These are phyloP conservation scores for Drosophila maculinotata DNA, from an alignment of 2,888 invertebrate genomes.

Conservation along the genomic window DNA sequence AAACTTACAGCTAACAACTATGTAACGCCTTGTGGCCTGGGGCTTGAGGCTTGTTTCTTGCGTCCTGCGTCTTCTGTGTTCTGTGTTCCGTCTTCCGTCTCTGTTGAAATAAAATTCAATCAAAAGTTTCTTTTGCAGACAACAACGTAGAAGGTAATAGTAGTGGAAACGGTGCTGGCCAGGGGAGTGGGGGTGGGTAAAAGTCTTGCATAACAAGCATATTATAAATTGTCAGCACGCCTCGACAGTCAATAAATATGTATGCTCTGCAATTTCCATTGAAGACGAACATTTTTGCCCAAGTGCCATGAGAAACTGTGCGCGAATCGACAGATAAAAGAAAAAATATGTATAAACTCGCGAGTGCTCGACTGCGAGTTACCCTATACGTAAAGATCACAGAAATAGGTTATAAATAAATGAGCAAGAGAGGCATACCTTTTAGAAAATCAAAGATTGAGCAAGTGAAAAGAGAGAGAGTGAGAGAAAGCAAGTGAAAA, in stretches of 20 bases:
- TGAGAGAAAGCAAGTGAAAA: too few species aligned
- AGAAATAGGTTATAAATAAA: too few species aligned
- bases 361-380: too few species aligned
- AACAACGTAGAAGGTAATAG: slow-evolving; percentile 12
- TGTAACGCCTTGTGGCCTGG: slow-evolving; percentile 21
- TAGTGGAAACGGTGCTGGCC: too few species aligned
- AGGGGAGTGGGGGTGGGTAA: too few species aligned
- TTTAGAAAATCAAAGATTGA: too few species aligned
- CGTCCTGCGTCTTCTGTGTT: background rate
- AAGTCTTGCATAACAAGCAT: slow-evolving; percentile 35
- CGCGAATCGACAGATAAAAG: background rate
- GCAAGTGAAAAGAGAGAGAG: too few species aligned
- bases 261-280: slow-evolving; percentile 2
- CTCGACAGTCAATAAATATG: slow-evolving; percentile 26
- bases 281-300: background rate
- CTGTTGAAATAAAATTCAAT: slow-evolving; percentile 39
- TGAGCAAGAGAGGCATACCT: too few species aligned
- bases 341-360: background rate
- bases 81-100: too few species aligned
- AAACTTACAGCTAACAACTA: slow-evolving; percentile 26
- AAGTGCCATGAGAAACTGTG: too few species aligned
- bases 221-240: slow-evolving; percentile 23
- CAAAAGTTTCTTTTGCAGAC: slow-evolving; percentile 53
- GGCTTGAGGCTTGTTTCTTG: slow-evolving; percentile 8
- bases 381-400: too few species aligned